Conservation (phyloP, 2,113 vertebrate genomes). For the Phasianus colchicus region DNA sequence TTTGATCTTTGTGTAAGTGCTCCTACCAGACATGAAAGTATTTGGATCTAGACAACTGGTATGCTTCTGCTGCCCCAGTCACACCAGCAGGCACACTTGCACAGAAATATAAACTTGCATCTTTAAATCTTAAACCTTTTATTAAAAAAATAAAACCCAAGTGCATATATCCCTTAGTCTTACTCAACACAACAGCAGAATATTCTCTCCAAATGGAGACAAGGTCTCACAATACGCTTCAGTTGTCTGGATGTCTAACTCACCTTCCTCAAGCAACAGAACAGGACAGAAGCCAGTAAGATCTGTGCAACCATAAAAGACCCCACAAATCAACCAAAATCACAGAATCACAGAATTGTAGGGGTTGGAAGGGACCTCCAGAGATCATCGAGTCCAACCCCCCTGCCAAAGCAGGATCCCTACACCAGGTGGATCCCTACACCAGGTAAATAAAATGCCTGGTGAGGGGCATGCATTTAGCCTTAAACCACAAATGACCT, state of each 20-base stretch:
- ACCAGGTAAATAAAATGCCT: background rate
- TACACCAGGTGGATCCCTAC: no score
- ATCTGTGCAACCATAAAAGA: background rate
- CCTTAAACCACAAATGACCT: background rate
- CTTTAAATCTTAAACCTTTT: background rate
- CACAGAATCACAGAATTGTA: no score
- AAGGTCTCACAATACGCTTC: background rate
- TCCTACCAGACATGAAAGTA: background rate
- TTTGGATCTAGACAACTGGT: background rate
- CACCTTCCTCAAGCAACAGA: background rate
- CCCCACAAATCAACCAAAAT: background rate
- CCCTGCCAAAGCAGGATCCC: no score
- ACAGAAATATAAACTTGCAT: background rate
- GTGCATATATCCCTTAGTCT: background rate
- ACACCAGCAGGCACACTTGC: background rate
- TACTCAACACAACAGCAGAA: background rate
- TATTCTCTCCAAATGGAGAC: background rate
- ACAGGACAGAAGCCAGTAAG: background rate
- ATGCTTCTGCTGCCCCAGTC: background rate
- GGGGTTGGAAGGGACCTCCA: no score
- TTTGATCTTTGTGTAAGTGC: background rate
- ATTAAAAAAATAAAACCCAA: background rate
- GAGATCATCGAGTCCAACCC: no score
- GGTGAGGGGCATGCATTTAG: background rate
- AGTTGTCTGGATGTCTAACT: background rate